These are phyloP conservation scores for Gambelia wislizenii DNA, from an alignment of 2,797 vertebrate species.

Conservation along the genomic window DNA sequence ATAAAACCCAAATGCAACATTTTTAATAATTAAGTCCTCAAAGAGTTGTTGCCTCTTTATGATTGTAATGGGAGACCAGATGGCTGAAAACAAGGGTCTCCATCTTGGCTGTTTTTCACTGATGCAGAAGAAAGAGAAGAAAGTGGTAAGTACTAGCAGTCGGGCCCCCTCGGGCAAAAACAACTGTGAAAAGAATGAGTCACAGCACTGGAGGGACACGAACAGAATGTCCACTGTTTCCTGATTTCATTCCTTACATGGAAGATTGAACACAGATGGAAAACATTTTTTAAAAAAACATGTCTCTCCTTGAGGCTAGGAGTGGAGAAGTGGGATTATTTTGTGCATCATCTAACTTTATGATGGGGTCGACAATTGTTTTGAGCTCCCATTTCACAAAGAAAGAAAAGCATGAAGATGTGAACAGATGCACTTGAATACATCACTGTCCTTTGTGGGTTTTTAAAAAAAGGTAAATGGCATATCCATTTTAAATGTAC, in stretches of 20 bases:
- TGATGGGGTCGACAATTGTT: slow-evolving; percentile 25
- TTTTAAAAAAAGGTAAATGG: neutral
- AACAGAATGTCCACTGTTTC: slow-evolving; percentile 52
- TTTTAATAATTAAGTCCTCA: slow-evolving; percentile 51
- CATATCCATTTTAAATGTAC: too few species aligned
- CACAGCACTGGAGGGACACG: slow-evolving; percentile 60
- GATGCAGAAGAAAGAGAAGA: slow-evolving; percentile 56
- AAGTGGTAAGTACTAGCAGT: slow-evolving; percentile 40
- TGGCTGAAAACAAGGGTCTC: slow-evolving; percentile 58
- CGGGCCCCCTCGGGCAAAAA: slow-evolving; percentile 54
- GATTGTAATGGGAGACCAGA: slow-evolving; percentile 63
- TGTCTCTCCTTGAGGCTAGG: slow-evolving; percentile 47
- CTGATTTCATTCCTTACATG: slow-evolving; percentile 66
- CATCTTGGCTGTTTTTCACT: slow-evolving; percentile 57
- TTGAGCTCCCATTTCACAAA: slow-evolving; percentile 44
- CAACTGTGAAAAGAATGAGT: slow-evolving; percentile 56
- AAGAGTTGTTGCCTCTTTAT: slow-evolving; percentile 46
- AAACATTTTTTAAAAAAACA: slow-evolving; percentile 35
- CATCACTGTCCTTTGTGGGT: neutral
- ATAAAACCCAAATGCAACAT: neutral
- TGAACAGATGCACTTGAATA: neutral
- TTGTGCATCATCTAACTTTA: slow-evolving; percentile 45
- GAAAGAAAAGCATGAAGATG: slow-evolving; percentile 22
- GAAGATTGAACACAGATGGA: slow-evolving; percentile 61
- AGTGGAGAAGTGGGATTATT: slow-evolving; percentile 57